phyloP scores from a whole-genome alignment of 2,113 vertebrate species.

The Varanus salvator region DNA sequence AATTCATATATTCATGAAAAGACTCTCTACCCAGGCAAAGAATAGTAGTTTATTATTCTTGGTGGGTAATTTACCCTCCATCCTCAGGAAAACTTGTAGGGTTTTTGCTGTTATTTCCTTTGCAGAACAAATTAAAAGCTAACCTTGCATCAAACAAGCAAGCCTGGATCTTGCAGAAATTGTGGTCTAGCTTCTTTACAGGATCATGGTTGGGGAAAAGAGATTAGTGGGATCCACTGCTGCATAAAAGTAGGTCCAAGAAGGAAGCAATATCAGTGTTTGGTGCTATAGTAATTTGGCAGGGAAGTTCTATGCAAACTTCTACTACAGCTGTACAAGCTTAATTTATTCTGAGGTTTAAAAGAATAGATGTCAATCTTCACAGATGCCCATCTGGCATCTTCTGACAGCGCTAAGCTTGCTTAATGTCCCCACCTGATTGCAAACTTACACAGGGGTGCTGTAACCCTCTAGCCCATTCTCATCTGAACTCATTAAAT shows the following conservation, averaged over 20 bases:
- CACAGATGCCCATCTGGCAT: background rate
- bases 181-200: background rate
- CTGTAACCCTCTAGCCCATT: background rate
- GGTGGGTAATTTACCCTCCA: background rate
- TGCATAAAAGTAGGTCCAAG: background rate
- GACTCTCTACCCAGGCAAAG: background rate
- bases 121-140: background rate
- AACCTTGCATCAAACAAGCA: background rate
- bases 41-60: conserved; percentile 20
- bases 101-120: background rate
- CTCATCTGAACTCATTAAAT: conserved; percentile 20
- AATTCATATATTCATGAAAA: background rate
- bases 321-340: background rate
- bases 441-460: background rate
- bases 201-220: background rate
- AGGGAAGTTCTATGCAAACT: background rate
- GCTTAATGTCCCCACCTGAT: background rate
- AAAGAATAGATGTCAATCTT: conserved; percentile 3
- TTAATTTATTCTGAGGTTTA: background rate
- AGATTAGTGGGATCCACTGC: background rate
- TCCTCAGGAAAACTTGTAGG: background rate
- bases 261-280: background rate
- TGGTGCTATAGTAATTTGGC: background rate
- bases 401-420: background rate
- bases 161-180: background rate